These are phyloP conservation scores for Beris chalybata DNA, from an alignment of 2,888 invertebrate genomes.

Conservation along the genomic window DNA sequence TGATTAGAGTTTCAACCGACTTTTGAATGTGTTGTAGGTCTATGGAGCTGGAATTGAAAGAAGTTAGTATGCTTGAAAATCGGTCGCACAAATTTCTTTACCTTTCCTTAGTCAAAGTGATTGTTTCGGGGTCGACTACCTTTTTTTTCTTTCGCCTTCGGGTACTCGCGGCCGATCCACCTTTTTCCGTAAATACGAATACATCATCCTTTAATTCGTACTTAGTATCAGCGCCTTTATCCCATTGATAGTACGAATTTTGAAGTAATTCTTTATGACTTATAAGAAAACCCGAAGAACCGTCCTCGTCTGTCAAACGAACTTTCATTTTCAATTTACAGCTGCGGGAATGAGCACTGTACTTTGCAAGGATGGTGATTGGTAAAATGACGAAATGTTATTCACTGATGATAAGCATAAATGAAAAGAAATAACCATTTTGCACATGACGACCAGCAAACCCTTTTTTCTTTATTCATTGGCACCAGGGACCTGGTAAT, in stretches of 20 bases:
- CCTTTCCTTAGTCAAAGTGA: background rate
- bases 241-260: background rate
- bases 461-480: no score
- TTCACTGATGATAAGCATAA: no score
- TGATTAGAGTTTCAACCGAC: background rate
- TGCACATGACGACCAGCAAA: no score
- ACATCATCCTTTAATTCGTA: conserved; percentile 11
- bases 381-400: no score
- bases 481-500: no score
- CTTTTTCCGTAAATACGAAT: conserved; percentile 17
- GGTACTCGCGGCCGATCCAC: no score
- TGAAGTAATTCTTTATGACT: conserved; percentile 1
- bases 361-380: no score
- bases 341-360: no score
- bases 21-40: background rate
- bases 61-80: background rate
- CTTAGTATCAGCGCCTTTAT: background rate
- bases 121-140: background rate
- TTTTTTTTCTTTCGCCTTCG: background rate
- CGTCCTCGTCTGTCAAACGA: no score
- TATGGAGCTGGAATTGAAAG: conserved; percentile 1
- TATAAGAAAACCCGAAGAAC: conserved; percentile 8
- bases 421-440: no score
- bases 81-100: background rate
- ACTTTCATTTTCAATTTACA: no score